phyloP scores from a whole-genome alignment of 2,113 vertebrate genomes.

The Odocoileus virginianus region DNA sequence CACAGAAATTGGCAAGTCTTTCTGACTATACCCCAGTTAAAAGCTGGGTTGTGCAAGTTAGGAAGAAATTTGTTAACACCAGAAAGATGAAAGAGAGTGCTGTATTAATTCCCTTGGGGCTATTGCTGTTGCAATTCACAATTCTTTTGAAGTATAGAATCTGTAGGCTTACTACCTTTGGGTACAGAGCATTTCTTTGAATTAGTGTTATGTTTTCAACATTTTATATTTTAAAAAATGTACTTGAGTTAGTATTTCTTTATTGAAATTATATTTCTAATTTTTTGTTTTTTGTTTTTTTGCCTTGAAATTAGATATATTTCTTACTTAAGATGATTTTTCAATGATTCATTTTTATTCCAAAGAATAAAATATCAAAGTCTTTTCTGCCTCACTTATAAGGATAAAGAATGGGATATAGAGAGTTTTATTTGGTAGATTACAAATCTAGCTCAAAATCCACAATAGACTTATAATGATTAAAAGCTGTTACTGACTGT shows the following conservation, averaged over 20 bases:
- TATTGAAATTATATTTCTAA: neutral
- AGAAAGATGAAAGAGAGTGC: constrained; percentile 46
- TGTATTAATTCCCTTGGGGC: constrained; percentile 32
- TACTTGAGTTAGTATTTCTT: neutral
- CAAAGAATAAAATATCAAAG: neutral
- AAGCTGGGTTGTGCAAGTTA: constrained; percentile 24
- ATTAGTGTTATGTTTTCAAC: neutral
- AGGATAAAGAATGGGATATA: neutral
- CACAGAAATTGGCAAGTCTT: neutral
- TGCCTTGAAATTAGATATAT: neutral
- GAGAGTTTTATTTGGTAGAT: neutral
- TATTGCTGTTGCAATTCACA: neutral
- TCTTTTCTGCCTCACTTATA: neutral
- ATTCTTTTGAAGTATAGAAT: constrained; percentile 45
- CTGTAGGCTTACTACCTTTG: neutral
- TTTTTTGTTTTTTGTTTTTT: neutral
- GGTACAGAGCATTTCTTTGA: constrained; percentile 23
- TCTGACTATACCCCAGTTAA: constrained; percentile 24
- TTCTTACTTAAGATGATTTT: neutral
- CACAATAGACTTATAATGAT: neutral
- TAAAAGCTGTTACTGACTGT: neutral
- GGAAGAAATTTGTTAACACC: constrained; percentile 33
- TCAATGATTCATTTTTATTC: neutral
- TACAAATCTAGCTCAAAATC: neutral
- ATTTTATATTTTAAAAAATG: neutral